phyloP scores from a whole-genome alignment of 2,113 vertebrate genomes.

The Bos taurus region DNA sequence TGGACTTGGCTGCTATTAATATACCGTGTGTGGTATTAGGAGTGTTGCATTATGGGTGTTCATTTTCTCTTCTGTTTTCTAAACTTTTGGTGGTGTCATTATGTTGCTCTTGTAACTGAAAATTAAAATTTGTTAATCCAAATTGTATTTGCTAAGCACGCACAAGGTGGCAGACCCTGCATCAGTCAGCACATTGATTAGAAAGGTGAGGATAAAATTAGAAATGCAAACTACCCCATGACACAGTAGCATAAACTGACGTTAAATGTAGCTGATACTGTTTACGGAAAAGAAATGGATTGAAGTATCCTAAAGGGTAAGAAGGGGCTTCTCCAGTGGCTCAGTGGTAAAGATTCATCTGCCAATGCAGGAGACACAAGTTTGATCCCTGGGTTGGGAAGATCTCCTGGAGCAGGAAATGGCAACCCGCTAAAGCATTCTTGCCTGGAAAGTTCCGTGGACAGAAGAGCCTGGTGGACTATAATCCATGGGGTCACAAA shows the following conservation, averaged over 20 bases:
- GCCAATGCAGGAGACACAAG: neutral
- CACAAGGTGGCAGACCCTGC: neutral
- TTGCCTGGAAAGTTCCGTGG: neutral
- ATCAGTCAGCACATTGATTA: neutral
- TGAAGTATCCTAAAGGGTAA: neutral
- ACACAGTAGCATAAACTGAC: neutral
- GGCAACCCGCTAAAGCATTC: neutral
- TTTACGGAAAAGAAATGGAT: neutral
- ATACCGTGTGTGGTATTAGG: rapidly evolving
- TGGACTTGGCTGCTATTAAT: neutral
- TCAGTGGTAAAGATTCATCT: neutral
- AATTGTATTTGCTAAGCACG: neutral
- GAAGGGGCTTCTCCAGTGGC: neutral
- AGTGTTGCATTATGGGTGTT: neutral
- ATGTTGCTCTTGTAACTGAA: neutral
- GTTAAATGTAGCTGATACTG: neutral
- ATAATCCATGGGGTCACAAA: neutral
- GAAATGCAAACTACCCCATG: neutral
- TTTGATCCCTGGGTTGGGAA: neutral
- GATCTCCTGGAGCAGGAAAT: neutral
- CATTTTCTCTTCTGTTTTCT: neutral
- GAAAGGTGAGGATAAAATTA: neutral
- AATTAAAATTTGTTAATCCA: neutral
- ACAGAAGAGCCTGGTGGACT: neutral
- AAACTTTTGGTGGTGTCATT: neutral